Percentiles rank a stretch among this genome's conserved stretches.
These are phyloP conservation scores for Tipula vernalis DNA, from an alignment of 2,888 invertebrate genomes.

Conservation along the genomic window DNA sequence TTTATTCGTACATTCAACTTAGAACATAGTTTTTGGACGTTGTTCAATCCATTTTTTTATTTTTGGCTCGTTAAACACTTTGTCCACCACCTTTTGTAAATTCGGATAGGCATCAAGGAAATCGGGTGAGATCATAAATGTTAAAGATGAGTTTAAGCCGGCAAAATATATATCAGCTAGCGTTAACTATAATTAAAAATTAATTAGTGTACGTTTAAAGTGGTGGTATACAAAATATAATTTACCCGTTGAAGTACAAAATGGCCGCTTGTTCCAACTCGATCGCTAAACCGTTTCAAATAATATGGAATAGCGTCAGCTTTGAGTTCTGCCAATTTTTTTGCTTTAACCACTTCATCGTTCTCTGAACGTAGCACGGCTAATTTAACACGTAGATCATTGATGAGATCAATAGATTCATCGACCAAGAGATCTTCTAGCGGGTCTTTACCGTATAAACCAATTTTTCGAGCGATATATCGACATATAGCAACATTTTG, in stretches of 20 bases:
- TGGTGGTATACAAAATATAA: background rate
- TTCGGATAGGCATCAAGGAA: background rate
- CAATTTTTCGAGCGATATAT: no score
- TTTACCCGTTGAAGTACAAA: background rate
- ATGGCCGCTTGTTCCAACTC: background rate
- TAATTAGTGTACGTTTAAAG: background rate
- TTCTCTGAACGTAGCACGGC: background rate
- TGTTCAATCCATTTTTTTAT: background rate
- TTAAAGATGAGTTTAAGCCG: background rate
- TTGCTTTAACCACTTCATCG: background rate
- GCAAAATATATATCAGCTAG: background rate
- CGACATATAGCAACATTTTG: no score
- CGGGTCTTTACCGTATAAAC: no score
- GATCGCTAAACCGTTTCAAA: background rate
- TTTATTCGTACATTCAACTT: background rate
- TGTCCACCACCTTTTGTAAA: background rate
- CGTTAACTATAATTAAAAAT: background rate
- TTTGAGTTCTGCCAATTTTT: background rate
- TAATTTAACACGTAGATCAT: background rate
- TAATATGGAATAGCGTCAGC: background rate
- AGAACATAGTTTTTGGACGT: background rate
- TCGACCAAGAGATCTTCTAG: background rate
- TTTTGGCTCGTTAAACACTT: background rate
- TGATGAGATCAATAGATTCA: background rate
- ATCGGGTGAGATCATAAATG: background rate